Conservation (phyloP, 2,888 invertebrate genomes). For the Acanthoscelides obtectus region DNA sequence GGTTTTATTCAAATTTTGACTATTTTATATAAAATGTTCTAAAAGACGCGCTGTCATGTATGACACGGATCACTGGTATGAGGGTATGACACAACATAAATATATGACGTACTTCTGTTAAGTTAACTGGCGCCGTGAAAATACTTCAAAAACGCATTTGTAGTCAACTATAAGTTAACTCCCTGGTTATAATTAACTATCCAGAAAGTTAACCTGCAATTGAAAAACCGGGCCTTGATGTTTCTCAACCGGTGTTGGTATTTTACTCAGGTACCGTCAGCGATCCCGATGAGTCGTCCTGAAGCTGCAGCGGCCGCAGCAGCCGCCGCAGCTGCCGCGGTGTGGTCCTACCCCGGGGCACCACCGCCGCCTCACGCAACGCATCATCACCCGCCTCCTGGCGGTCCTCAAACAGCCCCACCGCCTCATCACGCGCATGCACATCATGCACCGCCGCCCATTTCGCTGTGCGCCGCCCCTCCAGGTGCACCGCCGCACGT, state of each 20-base stretch:
- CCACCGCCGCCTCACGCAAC: not conserved
- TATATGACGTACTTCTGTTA: no score
- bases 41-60: no score
- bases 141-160: no score
- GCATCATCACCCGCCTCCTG: not conserved
- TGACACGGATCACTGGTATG: no score
- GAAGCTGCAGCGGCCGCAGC: not conserved
- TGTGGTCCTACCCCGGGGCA: not conserved
- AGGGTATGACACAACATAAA: no score
- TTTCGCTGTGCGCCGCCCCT: slow-evolving; percentile 51
- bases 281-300: not conserved
- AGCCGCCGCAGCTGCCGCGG: not conserved
- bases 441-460: slow-evolving; percentile 50
- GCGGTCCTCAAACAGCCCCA: slow-evolving; percentile 17
- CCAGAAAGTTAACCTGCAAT: no score
- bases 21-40: no score
- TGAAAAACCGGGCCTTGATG: no score
- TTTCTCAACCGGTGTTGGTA: not conserved
- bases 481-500: slow-evolving; percentile 45
- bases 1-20: no score
- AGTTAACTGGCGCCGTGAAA: no score
- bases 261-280: not conserved
- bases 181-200: no score
- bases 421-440: slow-evolving; percentile 35
- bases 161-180: no score